These are phyloP conservation scores for Thereva nobilitata DNA, from an alignment of 2,888 invertebrate species.

Conservation along the genomic window DNA sequence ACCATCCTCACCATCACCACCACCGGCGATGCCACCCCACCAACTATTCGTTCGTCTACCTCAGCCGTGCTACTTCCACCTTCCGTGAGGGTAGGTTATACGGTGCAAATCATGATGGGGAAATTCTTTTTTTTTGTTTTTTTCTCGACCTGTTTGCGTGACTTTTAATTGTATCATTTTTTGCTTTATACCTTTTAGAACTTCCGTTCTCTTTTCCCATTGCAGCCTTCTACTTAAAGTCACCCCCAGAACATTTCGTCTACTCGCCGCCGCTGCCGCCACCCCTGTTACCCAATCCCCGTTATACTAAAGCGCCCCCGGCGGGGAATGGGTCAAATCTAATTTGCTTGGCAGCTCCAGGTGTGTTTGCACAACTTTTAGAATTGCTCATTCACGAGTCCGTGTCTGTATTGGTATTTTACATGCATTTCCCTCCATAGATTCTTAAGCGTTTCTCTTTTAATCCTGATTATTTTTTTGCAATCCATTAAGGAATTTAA, in stretches of 20 bases:
- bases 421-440: conserved; percentile 3
- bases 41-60: too few species aligned
- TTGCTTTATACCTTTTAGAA: neutral
- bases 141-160: conserved; percentile 12
- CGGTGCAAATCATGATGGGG: neutral
- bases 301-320: too few species aligned
- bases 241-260: too few species aligned
- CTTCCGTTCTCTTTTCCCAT: conserved; percentile 9
- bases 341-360: conserved; percentile 9
- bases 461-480: too few species aligned
- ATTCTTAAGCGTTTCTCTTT: neutral
- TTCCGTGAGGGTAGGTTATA: conserved; percentile 1
- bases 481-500: too few species aligned
- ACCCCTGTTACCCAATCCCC: too few species aligned
- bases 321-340: conserved; percentile 3
- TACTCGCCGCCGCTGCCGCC: too few species aligned
- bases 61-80: too few species aligned
- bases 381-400: conserved; percentile 19
- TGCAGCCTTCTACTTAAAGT: too few species aligned
- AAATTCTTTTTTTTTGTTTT: conserved; percentile 1
- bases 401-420: neutral
- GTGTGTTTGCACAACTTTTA: conserved; percentile 18
- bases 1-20: too few species aligned
- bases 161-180: conserved; percentile 20
- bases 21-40: too few species aligned